Evolutionary conservation across 2,888 invertebrate species (phyloP), one percentile per base, ranked within the genome.

Genomic region (Meganola albula): DNA sequence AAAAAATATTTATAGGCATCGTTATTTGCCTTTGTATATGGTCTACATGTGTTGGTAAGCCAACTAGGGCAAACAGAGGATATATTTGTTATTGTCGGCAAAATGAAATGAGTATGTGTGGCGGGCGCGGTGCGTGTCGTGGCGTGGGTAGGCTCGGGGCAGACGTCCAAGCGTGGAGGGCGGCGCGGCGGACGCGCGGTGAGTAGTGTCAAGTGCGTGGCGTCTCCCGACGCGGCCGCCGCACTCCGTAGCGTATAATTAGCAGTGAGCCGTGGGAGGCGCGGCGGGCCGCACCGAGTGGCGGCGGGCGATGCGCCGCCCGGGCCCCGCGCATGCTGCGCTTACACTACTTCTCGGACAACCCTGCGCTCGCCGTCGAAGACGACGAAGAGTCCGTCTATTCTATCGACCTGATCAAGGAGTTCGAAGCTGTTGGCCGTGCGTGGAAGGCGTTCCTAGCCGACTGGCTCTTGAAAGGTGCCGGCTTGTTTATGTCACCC

Each of bases 351-450:
- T 94, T 91, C 79, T 94, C 94, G 70, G 92, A 93, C 88, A 89
- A 91, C 83, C 91, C 91, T 74, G 88, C 90, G 74, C 87, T 93
- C 88, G 72, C 88, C 89, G 76, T 82, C 80, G 76, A 87, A 84
- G 84, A 88, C 69, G 87, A 76, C 63, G 85, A 88, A 61, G 84
- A 85, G 51, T 80, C 88, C 51, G 92, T 93, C 61, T 93, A 94
- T 83, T 90, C 93, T 51, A 86, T 92, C 74, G 94, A 93, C 73
- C 91, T 93, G 74, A 95, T 94, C 84, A 94, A 94, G 87, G 95
- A 95, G 83, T 95, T 95, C 78, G 94, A 94, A 67, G 88, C 90
- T 48, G 89, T 93, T 55, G 91, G 93, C 54, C 91, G 91, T 51
- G 90, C 90, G 37, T 92, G 93, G 89, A 93, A 92, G 77, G 90